phyloP scores from a whole-genome alignment of 2,888 invertebrate species.

The Nomada goodeniana region DNA sequence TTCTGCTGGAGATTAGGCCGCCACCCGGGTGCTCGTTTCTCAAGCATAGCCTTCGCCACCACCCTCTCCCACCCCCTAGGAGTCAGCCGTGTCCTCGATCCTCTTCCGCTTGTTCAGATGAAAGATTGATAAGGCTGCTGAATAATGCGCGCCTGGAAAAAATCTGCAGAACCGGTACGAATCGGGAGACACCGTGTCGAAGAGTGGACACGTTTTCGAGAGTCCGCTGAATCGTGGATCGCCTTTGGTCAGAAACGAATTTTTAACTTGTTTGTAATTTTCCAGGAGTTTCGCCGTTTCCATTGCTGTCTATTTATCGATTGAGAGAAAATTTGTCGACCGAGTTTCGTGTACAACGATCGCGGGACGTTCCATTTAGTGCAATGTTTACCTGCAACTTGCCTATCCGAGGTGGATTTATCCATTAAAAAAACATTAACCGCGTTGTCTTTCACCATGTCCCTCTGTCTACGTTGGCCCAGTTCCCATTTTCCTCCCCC shows the following conservation, averaged over 20 bases:
- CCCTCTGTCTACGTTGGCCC: neutral
- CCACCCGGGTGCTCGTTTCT: constrained; percentile 65
- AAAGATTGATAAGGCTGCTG: constrained; percentile 71
- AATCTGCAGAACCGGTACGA: neutral
- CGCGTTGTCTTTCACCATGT: neutral
- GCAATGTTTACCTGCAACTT: neutral
- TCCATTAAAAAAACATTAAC: constrained; percentile 23
- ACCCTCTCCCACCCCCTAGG: constrained; percentile 40
- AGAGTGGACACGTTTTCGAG: constrained; percentile 10
- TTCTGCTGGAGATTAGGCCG: constrained; percentile 67
- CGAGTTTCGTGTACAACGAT: neutral
- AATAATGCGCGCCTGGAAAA: constrained; percentile 47
- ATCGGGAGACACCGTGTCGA: neutral
- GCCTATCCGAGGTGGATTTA: neutral
- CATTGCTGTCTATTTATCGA: neutral
- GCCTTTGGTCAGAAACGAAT: neutral
- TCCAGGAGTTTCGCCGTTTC: neutral
- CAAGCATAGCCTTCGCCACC: constrained; percentile 54
- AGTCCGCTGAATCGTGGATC: neutral
- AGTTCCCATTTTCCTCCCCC: neutral
- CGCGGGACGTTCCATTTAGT: neutral
- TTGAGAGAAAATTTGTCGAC: neutral
- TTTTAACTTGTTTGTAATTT: neutral
- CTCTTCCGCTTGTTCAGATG: constrained; percentile 49
- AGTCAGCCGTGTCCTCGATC: constrained; percentile 21